Percentiles rank a stretch among this genome's conserved stretches.
phyloP scores from a whole-genome alignment of 2,797 vertebrate species.

The Trachurus trachurus region DNA sequence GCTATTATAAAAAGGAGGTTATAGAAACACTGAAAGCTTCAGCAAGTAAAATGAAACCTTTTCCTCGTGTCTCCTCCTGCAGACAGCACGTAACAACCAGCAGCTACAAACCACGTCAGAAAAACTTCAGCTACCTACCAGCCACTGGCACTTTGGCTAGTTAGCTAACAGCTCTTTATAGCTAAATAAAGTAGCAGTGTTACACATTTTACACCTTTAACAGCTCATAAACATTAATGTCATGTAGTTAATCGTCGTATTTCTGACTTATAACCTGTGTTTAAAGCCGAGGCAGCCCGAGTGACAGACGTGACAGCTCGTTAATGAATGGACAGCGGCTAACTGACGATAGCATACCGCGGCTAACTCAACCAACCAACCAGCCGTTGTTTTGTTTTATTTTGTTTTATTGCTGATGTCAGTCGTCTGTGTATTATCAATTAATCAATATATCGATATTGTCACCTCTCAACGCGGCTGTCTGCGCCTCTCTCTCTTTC shows the following conservation, averaged over 20 bases:
- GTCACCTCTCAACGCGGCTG: conserved; percentile 46
- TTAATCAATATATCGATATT: fast-evolving
- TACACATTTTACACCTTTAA: not conserved
- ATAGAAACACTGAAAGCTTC: not conserved
- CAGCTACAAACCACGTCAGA: not conserved
- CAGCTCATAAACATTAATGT: not conserved
- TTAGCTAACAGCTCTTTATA: not conserved
- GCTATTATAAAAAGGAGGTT: not conserved
- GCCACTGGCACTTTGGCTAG: not conserved
- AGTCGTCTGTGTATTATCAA: not conserved
- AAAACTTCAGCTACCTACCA: not conserved
- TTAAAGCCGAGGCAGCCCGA: not conserved
- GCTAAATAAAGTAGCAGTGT: no score
- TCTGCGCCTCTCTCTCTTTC: not conserved
- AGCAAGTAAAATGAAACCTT: not conserved
- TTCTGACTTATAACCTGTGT: not conserved
- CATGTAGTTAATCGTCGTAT: not conserved
- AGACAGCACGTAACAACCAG: not conserved
- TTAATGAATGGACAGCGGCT: conserved; percentile 1
- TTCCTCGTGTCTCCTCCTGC: not conserved
- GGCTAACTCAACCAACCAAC: not conserved
- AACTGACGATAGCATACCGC: not conserved
- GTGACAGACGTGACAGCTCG: conserved; percentile 4
- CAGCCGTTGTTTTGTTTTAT: conserved; percentile 5
- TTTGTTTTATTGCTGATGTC: not conserved